phyloP scores from a whole-genome alignment of 2,113 vertebrate genomes.

The Myotis yumanensis region DNA sequence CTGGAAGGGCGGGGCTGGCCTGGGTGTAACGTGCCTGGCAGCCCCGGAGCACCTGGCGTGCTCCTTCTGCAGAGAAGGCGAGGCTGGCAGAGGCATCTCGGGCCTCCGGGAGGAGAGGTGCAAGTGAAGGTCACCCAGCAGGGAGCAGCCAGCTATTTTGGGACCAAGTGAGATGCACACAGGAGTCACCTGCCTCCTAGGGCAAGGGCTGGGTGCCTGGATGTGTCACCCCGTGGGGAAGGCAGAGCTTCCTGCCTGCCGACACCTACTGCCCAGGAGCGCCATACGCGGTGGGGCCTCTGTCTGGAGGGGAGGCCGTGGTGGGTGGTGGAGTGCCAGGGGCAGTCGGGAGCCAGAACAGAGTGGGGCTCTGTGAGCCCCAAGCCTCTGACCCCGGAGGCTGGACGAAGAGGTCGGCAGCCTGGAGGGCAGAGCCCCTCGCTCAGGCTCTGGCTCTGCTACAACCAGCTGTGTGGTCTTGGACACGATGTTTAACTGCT shows the following conservation, averaged over 20 bases:
- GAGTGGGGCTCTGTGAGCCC: not conserved
- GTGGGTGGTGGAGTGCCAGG: not conserved
- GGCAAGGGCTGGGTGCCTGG: not conserved
- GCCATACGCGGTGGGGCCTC: not conserved
- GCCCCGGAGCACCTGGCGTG: accelerated
- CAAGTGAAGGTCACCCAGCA: not conserved
- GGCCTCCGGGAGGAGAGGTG: not conserved
- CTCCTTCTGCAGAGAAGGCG: not conserved
- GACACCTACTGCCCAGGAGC: not conserved
- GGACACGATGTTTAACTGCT: not conserved
- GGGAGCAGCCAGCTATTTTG: not conserved
- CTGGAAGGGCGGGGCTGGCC: not conserved
- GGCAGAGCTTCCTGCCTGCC: not conserved
- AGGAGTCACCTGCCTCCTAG: not conserved
- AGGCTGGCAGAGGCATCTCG: not conserved
- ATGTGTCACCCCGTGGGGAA: accelerated
- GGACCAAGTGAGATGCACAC: not conserved
- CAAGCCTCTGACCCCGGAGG: not conserved
- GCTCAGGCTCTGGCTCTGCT: not conserved
- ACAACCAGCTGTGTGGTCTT: not conserved
- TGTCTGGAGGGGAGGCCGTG: not conserved
- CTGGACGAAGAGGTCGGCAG: not conserved
- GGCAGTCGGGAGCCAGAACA: not conserved
- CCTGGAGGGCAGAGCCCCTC: not conserved
- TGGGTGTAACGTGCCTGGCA: accelerated